Evolutionary conservation across 1,140 invertebrate species (phyloP).

Genomic region (Parapsyche elsis): DNA sequence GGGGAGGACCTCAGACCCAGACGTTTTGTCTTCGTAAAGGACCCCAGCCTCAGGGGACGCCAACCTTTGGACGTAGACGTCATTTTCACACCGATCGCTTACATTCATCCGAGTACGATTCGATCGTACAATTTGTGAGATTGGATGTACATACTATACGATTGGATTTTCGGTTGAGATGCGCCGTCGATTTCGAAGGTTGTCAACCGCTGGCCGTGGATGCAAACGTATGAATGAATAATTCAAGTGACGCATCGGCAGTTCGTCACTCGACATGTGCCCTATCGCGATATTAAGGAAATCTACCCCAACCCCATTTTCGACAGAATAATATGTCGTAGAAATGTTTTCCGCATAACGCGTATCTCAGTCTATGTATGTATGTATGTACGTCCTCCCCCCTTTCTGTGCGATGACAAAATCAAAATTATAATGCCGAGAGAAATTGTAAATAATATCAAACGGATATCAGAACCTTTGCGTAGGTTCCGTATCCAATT

Average conservation of each 20-base stretch:
- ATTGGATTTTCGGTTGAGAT: too few relatives aligned
- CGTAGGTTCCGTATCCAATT: conserved; percentile 11
- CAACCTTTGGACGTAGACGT: neutral
- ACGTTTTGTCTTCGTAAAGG: conserved; percentile 36
- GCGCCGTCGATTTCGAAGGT: neutral
- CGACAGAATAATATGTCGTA: too few relatives aligned
- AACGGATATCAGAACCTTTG: neutral
- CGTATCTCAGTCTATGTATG: too few relatives aligned
- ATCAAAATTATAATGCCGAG: too few relatives aligned
- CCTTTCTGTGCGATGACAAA: too few relatives aligned
- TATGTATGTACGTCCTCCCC: too few relatives aligned
- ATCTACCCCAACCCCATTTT: too few relatives aligned
- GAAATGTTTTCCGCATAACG: too few relatives aligned
- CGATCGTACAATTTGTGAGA: too few relatives aligned
- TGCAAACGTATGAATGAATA: conserved; percentile 50
- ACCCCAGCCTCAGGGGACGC: neutral
- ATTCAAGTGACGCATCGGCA: conserved; percentile 52
- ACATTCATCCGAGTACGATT: neutral
- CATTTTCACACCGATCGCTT: neutral
- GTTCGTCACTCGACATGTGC: conserved; percentile 42
- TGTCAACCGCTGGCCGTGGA: neutral
- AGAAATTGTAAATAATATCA: too few relatives aligned
- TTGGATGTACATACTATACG: too few relatives aligned
- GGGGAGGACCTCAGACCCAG: conserved; percentile 27
- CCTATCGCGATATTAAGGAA: neutral